Conservation (phyloP, 2,888 invertebrate species). For the Cephus spinipes region DNA sequence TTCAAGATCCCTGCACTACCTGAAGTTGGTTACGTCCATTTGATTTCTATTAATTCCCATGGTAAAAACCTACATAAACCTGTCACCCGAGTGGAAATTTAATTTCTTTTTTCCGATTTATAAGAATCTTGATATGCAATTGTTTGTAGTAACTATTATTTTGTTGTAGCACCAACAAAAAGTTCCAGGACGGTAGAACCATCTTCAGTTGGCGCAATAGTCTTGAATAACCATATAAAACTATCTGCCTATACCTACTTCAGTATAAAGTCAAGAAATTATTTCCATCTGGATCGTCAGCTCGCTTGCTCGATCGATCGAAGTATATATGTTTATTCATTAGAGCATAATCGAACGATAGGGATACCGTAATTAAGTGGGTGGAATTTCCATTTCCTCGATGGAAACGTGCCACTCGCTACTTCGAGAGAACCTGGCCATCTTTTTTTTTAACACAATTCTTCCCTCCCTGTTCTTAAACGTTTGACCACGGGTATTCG, state of each 20-base stretch:
- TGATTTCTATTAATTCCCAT: no score
- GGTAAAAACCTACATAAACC: no score
- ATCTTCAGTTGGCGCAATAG: no score
- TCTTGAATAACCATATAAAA: background rate
- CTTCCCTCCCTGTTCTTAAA: background rate
- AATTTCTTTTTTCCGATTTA: no score
- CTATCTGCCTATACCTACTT: background rate
- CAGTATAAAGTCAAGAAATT: background rate
- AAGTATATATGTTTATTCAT: slow-evolving; percentile 1
- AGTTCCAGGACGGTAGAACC: no score
- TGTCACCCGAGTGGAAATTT: no score
- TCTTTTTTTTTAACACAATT: background rate
- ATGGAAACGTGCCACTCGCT: background rate
- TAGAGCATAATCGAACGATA: slow-evolving; percentile 4
- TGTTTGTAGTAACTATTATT: no score
- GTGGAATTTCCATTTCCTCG: background rate
- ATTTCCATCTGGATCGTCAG: slow-evolving; percentile 15
- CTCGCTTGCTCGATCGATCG: background rate
- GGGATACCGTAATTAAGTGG: background rate
- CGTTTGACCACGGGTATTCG: background rate
- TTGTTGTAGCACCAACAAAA: no score
- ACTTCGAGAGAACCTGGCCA: background rate
- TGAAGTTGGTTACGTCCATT: no score
- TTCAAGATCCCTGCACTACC: no score
- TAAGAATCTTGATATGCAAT: no score